These are phyloP conservation scores for Lordiphosa andalusiaca DNA, from an alignment of 2,888 invertebrate species.

Conservation along the genomic window DNA sequence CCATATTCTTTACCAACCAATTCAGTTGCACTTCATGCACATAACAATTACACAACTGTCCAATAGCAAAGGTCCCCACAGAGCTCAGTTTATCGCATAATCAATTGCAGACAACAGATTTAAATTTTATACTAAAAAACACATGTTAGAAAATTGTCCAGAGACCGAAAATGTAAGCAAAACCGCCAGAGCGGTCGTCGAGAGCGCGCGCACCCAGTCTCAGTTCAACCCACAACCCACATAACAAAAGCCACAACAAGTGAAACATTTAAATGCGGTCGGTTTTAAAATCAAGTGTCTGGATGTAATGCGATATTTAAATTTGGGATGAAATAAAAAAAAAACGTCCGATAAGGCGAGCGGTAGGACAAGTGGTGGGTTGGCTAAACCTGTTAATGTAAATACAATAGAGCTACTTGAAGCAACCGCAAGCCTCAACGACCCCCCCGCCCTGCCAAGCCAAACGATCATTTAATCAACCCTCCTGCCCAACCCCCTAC, in stretches of 20 bases:
- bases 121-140: slow-evolving; percentile 67
- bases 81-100: slow-evolving; percentile 55
- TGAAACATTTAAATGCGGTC: slow-evolving; percentile 63
- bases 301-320: slow-evolving; percentile 72
- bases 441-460: slow-evolving; percentile 11
- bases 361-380: slow-evolving; percentile 32
- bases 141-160: slow-evolving; percentile 65
- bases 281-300: slow-evolving; percentile 67
- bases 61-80: slow-evolving; percentile 25
- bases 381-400: slow-evolving; percentile 66
- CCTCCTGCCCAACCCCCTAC: slow-evolving; percentile 39
- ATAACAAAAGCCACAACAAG: slow-evolving; percentile 41
- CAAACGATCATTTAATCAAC: slow-evolving; percentile 65
- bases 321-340: slow-evolving; percentile 44
- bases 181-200: not conserved
- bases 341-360: slow-evolving; percentile 31
- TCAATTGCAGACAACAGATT: slow-evolving; percentile 62
- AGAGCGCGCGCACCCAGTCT: slow-evolving; percentile 9
- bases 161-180: slow-evolving; percentile 29
- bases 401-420: slow-evolving; percentile 70
- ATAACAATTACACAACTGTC: slow-evolving; percentile 64
- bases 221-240: slow-evolving; percentile 4
- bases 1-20: slow-evolving; percentile 9
- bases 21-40: slow-evolving; percentile 24
- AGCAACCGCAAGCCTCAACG: slow-evolving; percentile 20